Evolutionary conservation across 2,888 invertebrate genomes (phyloP), one percentile per base, ranked within the genome.

Genomic region (Drosophila cognata): DNA sequence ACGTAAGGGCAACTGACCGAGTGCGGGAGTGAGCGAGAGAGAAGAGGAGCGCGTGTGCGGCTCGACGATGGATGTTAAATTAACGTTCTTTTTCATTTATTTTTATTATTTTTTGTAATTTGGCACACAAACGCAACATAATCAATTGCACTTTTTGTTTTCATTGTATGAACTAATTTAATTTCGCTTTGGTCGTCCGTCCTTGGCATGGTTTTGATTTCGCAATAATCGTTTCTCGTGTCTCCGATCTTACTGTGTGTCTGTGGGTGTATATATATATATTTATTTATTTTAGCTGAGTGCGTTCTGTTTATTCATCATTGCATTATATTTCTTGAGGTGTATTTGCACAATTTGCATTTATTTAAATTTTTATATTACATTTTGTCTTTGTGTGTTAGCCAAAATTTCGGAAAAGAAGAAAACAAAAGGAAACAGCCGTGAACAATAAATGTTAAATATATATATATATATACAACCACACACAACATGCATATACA

Each of bases 171-270:
- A 74, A 82, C 85, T 84, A 87, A 85, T 87, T 85, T 77, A 76
- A 82, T 84, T 81, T 82, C 60, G 80, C 68, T 82, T 79, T 82
- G 68, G 73, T 64, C 52, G 73, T 74, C 75, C 71, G 84, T 85
- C 84, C 84, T 85, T 85, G 84, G 84, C 84, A 82, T 87, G 88
- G 84, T 85, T 85, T 84, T 75, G 71, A 85, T 84, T 84, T 87
- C 72, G 85, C 77, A 87, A 87, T 74, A 71, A 75, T 55, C 50
- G 50, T 67, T 53, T 64, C 56, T 31, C 48, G 50, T 51, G 25
- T 53, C 36, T 74, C 53, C 35, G 50, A 38, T 29, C 13, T 55
- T n/a, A 55, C n/a, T 51, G 25, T 51, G 38, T 28, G 7, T 36
- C n/a, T 36, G 6, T 38, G 4, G 68, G 21, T 21, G 31, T 63